phyloP scores from a whole-genome alignment of 2,797 vertebrate species.

The Gymnopithys bicolor region DNA sequence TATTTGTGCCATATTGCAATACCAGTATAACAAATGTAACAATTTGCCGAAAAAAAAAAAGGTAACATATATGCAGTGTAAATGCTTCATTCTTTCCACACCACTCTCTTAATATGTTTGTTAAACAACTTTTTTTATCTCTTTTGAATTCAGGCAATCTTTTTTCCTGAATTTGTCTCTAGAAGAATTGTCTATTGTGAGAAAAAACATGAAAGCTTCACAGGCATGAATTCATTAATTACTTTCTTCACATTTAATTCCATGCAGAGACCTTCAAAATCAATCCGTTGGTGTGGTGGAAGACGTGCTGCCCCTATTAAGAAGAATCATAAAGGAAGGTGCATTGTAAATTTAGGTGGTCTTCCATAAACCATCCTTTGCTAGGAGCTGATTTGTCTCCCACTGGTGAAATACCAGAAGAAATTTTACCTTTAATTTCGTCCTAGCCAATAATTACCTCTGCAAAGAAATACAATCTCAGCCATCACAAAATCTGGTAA shows the following conservation, averaged over 20 bases:
- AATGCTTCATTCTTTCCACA: neutral
- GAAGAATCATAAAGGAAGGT: neutral
- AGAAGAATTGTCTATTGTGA: neutral
- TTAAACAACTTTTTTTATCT: neutral
- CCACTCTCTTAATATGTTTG: neutral
- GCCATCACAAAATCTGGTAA: neutral
- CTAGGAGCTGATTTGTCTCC: neutral
- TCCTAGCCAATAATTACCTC: neutral
- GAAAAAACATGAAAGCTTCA: neutral
- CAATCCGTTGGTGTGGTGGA: neutral
- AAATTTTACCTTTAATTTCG: neutral
- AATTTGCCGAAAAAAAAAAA: neutral
- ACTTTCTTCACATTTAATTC: neutral
- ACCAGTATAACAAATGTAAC: neutral
- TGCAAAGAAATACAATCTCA: accelerated
- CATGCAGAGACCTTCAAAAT: neutral
- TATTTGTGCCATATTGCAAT: neutral
- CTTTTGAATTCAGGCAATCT: neutral
- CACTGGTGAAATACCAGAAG: accelerated
- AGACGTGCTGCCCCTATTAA: neutral
- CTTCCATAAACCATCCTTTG: neutral
- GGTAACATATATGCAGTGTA: neutral
- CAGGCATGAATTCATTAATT: neutral
- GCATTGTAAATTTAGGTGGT: neutral
- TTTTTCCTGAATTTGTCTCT: neutral